Conservation (phyloP, 2,797 vertebrate species). For the Zalophus californianus region DNA sequence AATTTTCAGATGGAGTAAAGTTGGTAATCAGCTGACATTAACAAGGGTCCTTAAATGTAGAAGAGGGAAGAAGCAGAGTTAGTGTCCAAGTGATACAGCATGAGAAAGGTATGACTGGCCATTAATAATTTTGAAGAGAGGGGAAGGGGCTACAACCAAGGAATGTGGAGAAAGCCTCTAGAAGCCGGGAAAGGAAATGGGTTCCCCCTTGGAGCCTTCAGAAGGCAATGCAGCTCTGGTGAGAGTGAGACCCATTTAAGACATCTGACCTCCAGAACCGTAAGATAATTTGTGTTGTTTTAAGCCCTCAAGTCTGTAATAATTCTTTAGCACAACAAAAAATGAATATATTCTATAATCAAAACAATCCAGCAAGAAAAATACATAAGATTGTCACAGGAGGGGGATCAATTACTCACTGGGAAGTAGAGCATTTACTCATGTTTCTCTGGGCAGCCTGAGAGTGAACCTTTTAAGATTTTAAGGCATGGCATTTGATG, state of each 20-base stretch:
- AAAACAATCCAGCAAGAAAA: slow-evolving; percentile 1
- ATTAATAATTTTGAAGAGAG: not conserved
- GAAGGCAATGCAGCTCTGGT: not conserved
- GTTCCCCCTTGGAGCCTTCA: not conserved
- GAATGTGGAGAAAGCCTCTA: not conserved
- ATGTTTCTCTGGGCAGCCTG: not conserved
- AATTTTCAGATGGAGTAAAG: not conserved
- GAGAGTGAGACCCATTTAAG: not conserved
- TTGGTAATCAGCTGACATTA: not conserved
- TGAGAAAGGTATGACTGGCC: not conserved
- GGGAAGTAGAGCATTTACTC: not conserved
- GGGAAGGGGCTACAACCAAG: not conserved
- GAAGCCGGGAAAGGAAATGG: not conserved
- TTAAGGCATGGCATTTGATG: not conserved
- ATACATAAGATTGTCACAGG: not conserved
- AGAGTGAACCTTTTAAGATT: not conserved
- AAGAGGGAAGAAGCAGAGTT: not conserved
- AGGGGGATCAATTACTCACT: not conserved
- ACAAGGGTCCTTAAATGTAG: not conserved
- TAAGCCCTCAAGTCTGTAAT: not conserved
- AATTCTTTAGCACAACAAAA: slow-evolving; percentile 19
- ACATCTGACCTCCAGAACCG: not conserved
- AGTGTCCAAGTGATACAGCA: not conserved
- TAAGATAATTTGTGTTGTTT: not conserved
- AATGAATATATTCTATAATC: not conserved